Conservation (phyloP, 2,888 invertebrate genomes). For the Thalpophila matura region DNA sequence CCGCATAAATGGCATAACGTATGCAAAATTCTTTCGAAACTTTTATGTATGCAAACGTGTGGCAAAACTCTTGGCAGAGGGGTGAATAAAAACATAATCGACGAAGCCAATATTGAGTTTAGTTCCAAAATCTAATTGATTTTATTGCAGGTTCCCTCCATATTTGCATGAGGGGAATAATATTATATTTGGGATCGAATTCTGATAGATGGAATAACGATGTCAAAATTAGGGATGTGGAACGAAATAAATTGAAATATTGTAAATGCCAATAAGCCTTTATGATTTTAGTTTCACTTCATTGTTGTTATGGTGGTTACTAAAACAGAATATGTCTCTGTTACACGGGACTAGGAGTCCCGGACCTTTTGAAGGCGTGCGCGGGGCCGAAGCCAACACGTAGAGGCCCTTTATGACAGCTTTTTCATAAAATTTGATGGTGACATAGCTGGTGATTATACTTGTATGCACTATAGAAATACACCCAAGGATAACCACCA, state of each 20-base stretch:
- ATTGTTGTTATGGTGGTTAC: too few species aligned
- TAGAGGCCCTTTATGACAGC: too few species aligned
- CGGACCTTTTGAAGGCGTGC: too few species aligned
- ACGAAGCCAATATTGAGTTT: slow-evolving; percentile 51
- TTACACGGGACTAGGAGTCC: too few species aligned
- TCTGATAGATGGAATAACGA: slow-evolving; percentile 44
- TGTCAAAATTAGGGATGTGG: slow-evolving; percentile 34
- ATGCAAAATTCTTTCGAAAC: slow-evolving; percentile 36
- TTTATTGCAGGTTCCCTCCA: slow-evolving; percentile 52
- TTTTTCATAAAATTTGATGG: too few species aligned
- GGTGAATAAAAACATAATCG: slow-evolving; percentile 56
- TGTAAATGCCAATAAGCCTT: slow-evolving; percentile 10
- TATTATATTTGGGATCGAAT: slow-evolving; percentile 50
- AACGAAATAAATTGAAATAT: slow-evolving; percentile 39
- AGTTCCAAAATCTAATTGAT: slow-evolving; percentile 60
- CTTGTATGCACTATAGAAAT: too few species aligned
- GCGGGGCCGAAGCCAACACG: too few species aligned
- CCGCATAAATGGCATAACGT: slow-evolving; percentile 24
- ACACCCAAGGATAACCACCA: too few species aligned
- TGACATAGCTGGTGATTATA: too few species aligned
- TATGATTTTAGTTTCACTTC: not conserved
- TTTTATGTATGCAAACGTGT: slow-evolving; percentile 54
- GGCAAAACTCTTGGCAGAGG: slow-evolving; percentile 43
- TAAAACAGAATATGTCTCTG: too few species aligned
- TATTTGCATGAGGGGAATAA: slow-evolving; percentile 57